Conservation (phyloP, 2,888 invertebrate species). For the Ormyrus nitidulus region DNA sequence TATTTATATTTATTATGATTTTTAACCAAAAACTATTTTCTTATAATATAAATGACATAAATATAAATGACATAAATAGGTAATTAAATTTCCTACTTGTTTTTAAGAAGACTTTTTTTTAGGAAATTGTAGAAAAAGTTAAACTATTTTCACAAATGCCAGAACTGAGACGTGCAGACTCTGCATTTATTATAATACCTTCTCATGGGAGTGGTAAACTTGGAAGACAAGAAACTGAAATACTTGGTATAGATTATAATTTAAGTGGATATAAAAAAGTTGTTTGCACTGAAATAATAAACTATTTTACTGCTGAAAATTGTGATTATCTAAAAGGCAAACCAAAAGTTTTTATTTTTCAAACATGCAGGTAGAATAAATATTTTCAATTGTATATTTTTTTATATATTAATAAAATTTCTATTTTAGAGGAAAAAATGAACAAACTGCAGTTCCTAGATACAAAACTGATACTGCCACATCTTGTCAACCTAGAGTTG, state of each 20-base stretch:
- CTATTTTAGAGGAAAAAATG: slow-evolving; percentile 61
- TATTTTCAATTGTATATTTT: background rate
- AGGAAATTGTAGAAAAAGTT: slow-evolving; percentile 65
- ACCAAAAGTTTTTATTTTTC: slow-evolving; percentile 79
- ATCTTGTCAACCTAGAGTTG: slow-evolving; percentile 31
- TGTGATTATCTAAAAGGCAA: slow-evolving; percentile 77
- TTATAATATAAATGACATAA: background rate
- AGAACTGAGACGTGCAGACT: slow-evolving; percentile 67
- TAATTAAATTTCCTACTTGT: background rate
- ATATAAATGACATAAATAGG: background rate
- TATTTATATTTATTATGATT: slow-evolving; percentile 52
- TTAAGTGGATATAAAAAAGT: slow-evolving; percentile 59
- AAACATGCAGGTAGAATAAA: slow-evolving; percentile 76
- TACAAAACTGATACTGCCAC: slow-evolving; percentile 55
- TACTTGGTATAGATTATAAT: slow-evolving; percentile 64
- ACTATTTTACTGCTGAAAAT: slow-evolving; percentile 75
- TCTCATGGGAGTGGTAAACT: slow-evolving; percentile 66
- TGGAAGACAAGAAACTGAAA: slow-evolving; percentile 62
- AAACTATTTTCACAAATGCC: slow-evolving; percentile 63
- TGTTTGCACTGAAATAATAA: slow-evolving; percentile 63
- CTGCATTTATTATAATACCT: slow-evolving; percentile 70
- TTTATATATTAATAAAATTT: background rate
- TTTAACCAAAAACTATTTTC: background rate
- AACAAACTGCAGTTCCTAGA: slow-evolving; percentile 59
- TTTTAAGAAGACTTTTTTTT: slow-evolving; percentile 23